Evolutionary conservation across 2,113 vertebrate species (phyloP), one percentile per base, ranked within the genome.

Genomic region (Oryzias javanicus): DNA sequence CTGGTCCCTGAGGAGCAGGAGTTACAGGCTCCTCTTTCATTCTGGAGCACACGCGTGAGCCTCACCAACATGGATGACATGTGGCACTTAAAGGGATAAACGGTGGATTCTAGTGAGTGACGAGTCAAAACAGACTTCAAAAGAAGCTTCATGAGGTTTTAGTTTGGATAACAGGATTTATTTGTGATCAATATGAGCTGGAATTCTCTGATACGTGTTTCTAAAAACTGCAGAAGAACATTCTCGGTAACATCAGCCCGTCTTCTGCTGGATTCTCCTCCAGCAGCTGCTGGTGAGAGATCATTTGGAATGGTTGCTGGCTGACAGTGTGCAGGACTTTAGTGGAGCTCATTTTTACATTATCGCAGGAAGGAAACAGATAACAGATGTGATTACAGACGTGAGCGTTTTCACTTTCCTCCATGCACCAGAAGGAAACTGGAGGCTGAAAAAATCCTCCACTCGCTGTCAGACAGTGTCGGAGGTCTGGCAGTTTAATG

Each of bases 321-420:
- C 64, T 69, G 57, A 70, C 62, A 78, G 67, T 72, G 78, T 20
- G 72, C 41, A 16, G 42, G 42, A 40, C 42, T 61, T 50, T 72
- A 64, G 45, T 48, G 40, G 58, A 5, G 18, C 74, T 65, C 58
- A 67, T 70, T 70, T 79, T 50, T 65, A 65, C 65, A 47, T 72
- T 57, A 40, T 48, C 44, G 62, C 20, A 51, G 53, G 35, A 47
- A 35, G 49, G 40, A 72, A 64, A 72, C 55, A 58, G 50, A 19
- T 70, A n/a, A 61, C 64, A 84, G 72, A 75, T 79, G 63, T 72
- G 17, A 53, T 69, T 51, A 58, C 67, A 71, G 56, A 55, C n/a
- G 18, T 67, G 54, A 51, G 67, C 59, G 67, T 82, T 81, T 83
- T 83, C 73, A 69, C 58, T 78, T 80, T 78, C 61, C 63, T 72